Evolutionary conservation across 2,888 invertebrate genomes (phyloP), one percentile per base, ranked within the genome.

Genomic region (Amblyjoppa fuscipennis): DNA sequence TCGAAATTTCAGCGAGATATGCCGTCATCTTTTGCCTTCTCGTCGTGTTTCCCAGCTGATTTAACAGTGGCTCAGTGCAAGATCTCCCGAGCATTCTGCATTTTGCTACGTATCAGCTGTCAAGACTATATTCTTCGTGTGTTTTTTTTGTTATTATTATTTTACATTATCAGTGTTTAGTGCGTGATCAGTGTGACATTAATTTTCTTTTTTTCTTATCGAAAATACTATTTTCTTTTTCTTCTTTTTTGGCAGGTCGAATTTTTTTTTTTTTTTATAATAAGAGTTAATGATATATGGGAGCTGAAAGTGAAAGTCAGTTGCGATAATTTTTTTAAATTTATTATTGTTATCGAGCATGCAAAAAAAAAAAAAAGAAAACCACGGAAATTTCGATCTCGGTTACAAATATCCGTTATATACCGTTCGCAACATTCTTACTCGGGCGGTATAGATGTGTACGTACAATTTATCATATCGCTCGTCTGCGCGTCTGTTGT

Each of bases 181-280:
- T 20, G 20, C 20, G 20, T 20, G 20, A 20, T 20, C 20, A 20
- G 20, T 20, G 20, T 20, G 20, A 20, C 31, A 34, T 68, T 34
- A 9, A 13, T 45, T 68, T 68, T 20, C 20, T 20, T 4, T 68
- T 53, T 49, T 49, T 41, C 13, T 77, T 34, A 34, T 5, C 5
- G 34, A 34, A 34, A 34, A 34, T 34, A 34, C 34, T 5, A 34
- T 5, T 31, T 20, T 49, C n/a, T 2, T 59, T 31, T 56, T 64
- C 11, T 68, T 20, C 79, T 75, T 83, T 83, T 51, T 79, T 69
- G 34, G 5, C 34, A 34, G 34, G 34, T 34, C 5, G 34, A 5
- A 34, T 4, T 4, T 5, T 3, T 3, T 31, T 31, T 31, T 31
- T 31, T 31, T 31, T 31, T 31, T 0, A 31, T 4, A 34, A 34